These are phyloP conservation scores for Epirrhoe tristata DNA, from an alignment of 2,888 invertebrate genomes.

Conservation along the genomic window DNA sequence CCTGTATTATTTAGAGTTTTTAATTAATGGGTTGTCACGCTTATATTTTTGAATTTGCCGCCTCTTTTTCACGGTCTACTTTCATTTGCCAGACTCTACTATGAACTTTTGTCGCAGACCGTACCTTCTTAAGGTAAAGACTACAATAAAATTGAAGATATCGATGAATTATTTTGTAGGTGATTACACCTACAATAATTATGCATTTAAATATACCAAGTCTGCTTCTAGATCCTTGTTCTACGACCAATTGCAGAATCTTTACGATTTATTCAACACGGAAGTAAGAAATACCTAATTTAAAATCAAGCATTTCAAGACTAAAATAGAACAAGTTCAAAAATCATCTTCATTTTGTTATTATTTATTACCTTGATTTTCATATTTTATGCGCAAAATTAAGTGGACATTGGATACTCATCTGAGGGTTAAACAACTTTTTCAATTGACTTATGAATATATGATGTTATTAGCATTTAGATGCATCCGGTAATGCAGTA, in stretches of 20 bases:
- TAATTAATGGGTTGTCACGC: too few relatives aligned
- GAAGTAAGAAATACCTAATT: background rate
- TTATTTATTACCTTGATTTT: conserved; percentile 7
- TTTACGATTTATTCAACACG: background rate
- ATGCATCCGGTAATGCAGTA: conserved; percentile 28
- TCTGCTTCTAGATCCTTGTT: background rate
- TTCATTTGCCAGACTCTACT: too few relatives aligned
- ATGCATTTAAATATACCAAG: background rate
- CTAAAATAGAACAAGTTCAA: background rate
- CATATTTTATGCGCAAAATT: background rate
- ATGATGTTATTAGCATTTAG: conserved; percentile 8
- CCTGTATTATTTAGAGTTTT: too few relatives aligned
- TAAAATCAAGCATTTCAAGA: background rate
- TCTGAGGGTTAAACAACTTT: conserved; percentile 26
- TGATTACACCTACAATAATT: too few relatives aligned
- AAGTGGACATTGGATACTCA: conserved; percentile 7
- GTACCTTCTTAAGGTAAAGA: too few relatives aligned
- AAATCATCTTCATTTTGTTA: conserved; percentile 17
- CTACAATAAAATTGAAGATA: too few relatives aligned
- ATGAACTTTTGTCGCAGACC: too few relatives aligned
- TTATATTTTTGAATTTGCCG: too few relatives aligned
- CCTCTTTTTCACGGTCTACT: too few relatives aligned
- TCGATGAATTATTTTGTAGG: background rate
- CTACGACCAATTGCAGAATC: background rate
- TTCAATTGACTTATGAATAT: conserved; percentile 15